Percentiles rank a stretch among this genome's conserved stretches.
phyloP scores from a whole-genome alignment of 2,888 invertebrate species.

The Dicranocentrus wangi region DNA sequence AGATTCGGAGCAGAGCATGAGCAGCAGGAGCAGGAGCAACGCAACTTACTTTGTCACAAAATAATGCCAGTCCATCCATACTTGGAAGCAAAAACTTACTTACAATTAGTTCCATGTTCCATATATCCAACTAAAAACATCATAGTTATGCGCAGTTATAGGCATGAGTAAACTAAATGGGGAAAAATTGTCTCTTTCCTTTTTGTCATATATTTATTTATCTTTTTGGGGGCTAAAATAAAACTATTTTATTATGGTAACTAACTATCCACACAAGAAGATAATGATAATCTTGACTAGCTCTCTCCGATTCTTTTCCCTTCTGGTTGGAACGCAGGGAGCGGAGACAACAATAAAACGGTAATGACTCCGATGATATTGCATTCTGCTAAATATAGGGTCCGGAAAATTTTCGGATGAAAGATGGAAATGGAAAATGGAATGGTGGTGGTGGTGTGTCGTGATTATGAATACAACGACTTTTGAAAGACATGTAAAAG shows the following conservation, averaged over 20 bases:
- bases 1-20: constrained; percentile 44
- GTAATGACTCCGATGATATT: constrained; percentile 58
- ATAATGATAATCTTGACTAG: constrained; percentile 37
- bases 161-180: constrained; percentile 44
- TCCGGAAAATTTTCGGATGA: constrained; percentile 57
- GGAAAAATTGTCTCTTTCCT: constrained; percentile 45
- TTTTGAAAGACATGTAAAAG: constrained; percentile 18
- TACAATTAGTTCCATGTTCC: no score
- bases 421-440: constrained; percentile 32
- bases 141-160: no score
- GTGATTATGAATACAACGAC: constrained; percentile 50
- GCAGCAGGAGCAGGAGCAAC: no score
- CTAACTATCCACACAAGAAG: no score
- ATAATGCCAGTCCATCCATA: no score
- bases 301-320: no score
- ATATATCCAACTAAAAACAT: no score
- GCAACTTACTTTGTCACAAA: no score
- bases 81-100: no score
- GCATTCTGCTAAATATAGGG: constrained; percentile 64
- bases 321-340: not conserved
- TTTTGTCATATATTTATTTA: constrained; percentile 44
- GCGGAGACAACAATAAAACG: constrained; percentile 57
- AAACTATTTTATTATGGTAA: constrained; percentile 39
- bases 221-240: not conserved
- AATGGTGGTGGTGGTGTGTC: constrained; percentile 13